Evolutionary conservation across 2,888 invertebrate species (phyloP).

Genomic region (Sympetrum striolatum): DNA sequence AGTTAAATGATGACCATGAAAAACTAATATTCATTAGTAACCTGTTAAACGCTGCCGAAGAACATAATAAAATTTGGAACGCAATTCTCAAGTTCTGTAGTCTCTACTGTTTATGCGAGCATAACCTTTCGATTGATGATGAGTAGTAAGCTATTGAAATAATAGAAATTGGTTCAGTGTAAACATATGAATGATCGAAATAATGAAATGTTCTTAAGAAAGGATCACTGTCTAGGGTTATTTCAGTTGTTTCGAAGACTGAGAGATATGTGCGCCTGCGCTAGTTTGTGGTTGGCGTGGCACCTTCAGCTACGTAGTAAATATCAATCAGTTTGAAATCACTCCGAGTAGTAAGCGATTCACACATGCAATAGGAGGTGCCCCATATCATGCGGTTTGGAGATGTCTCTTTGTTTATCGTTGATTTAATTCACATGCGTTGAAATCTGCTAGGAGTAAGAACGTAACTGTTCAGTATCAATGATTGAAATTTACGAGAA

Average conservation of each 20-base stretch:
- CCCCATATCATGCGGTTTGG: neutral
- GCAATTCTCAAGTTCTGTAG: too few relatives aligned
- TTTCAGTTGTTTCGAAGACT: neutral
- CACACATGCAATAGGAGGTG: neutral
- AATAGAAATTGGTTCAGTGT: too few relatives aligned
- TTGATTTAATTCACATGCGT: neutral
- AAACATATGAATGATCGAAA: too few relatives aligned
- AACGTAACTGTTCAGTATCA: neutral
- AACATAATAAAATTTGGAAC: too few relatives aligned
- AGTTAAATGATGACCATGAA: too few relatives aligned
- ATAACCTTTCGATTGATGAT: too few relatives aligned
- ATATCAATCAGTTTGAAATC: neutral
- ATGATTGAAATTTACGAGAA: neutral
- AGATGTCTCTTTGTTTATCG: neutral
- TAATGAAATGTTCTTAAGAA: neutral
- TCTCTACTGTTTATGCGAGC: too few relatives aligned
- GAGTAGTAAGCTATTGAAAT: too few relatives aligned
- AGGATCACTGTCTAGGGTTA: neutral
- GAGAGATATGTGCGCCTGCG: constrained; percentile 8
- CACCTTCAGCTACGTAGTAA: constrained; percentile 27
- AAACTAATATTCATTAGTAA: too few relatives aligned
- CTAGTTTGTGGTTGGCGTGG: constrained; percentile 6
- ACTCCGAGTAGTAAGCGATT: neutral
- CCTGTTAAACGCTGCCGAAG: too few relatives aligned
- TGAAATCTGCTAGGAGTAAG: neutral